Evolutionary conservation across 2,797 vertebrate genomes (phyloP), one percentile per base, ranked within the genome.

Genomic region (Megalops cyprinoides): DNA sequence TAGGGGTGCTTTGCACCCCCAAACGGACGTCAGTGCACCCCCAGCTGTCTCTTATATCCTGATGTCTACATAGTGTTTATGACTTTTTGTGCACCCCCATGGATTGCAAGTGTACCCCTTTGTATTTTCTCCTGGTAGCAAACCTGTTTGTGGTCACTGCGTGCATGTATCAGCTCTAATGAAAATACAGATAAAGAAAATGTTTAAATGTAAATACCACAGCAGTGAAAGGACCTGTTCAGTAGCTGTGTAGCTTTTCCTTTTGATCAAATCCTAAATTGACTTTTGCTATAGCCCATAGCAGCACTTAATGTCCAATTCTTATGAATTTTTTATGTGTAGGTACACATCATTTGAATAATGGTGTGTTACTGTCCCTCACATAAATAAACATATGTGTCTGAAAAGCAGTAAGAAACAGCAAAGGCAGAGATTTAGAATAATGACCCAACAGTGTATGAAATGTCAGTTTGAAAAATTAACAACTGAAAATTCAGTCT

Each of bases 301-400:
- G 39, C 39, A 71, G 39, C 37, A 44, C 67, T 71, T 71, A 71
- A 44, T 39, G 58, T 65, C 12, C 9, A n/a, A 44, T 20, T 23
- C 67, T 71, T 67, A 71, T 71, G 34, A 71, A 71, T 42, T 71
- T 44, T 69, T 71, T 23, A 71, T 71, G n/a, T n/a, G n/a, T n/a
- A 42, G 37, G 15, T 71, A 44, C 39, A 71, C 39, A 71, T 42
- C 20, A 71, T 71, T 71, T 44, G 37, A 44, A 44, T 71, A 44
- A 71, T 69, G 23, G 65, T 37, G 39, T 71, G 67, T 71, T 42
- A 71, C 67, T 23, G 39, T 23, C 37, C 2, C 39, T 42, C 67
- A 44, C 23, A 42, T 1, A 42, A 42, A 44, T 42, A 37, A 23
- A 42, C 37, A 42, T 15, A 39, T 3, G 10, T n/a, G 42, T 39